These are phyloP conservation scores for Moxostoma hubbsi DNA, from an alignment of 2,797 vertebrate species.

Conservation along the genomic window DNA sequence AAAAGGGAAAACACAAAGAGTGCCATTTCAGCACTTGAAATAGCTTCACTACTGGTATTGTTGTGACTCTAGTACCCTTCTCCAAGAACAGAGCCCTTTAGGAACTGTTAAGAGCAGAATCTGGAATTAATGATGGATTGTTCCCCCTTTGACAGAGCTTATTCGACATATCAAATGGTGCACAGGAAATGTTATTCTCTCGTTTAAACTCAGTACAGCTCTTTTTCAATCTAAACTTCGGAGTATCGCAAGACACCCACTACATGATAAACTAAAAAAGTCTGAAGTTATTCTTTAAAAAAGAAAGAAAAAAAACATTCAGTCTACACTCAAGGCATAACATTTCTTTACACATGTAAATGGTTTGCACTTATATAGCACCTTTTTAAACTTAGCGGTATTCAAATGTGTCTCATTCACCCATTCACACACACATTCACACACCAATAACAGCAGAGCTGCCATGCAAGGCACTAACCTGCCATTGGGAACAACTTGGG, in stretches of 20 bases:
- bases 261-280: not conserved
- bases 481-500: too few relatives aligned
- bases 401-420: too few relatives aligned
- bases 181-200: not conserved
- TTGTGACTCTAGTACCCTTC: constrained; percentile 50
- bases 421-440: too few relatives aligned
- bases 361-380: too few relatives aligned
- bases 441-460: too few relatives aligned
- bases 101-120: constrained; percentile 25
- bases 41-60: constrained; percentile 55
- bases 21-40: constrained; percentile 56
- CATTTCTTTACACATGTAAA: not conserved
- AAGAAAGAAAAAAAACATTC: not conserved
- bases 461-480: too few relatives aligned
- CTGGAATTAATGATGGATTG: constrained; percentile 11
- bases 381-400: too few relatives aligned
- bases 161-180: not conserved
- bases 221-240: not conserved
- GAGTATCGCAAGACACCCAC: not conserved
- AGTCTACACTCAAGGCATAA: not conserved
- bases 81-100: constrained; percentile 44
- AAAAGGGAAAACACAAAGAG: constrained; percentile 62
- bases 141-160: not conserved
- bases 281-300: not conserved
- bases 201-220: not conserved